phyloP scores from a whole-genome alignment of 1,140 invertebrate species.

The Drosophila lini region DNA sequence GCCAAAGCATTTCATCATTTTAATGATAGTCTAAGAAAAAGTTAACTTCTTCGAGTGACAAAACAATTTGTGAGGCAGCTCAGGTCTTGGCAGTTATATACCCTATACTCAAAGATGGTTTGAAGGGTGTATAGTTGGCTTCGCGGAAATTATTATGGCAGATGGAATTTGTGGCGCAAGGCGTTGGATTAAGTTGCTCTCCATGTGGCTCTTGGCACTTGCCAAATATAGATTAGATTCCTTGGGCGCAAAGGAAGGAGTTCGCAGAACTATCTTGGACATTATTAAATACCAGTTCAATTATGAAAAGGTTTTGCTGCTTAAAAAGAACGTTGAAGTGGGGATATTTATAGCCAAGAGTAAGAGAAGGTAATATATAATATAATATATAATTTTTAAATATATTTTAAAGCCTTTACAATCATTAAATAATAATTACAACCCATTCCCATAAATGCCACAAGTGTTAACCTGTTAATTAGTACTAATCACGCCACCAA shows the following conservation, averaged over 20 bases:
- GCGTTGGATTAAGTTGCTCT: conserved; percentile 47
- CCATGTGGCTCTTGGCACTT: conserved; percentile 1
- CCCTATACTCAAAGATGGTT: conserved; percentile 31
- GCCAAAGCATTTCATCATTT: conserved; percentile 84
- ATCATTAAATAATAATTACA: neutral
- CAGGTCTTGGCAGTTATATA: conserved; percentile 36
- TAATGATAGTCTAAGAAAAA: conserved; percentile 68
- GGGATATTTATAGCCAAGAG: neutral
- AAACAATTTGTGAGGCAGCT: conserved; percentile 59
- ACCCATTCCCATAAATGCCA: neutral
- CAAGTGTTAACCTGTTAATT: conserved; percentile 9
- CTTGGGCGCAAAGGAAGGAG: neutral
- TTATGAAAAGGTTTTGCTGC: neutral
- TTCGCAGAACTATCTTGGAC: conserved; percentile 14
- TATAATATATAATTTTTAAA: too few species aligned
- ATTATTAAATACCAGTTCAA: conserved; percentile 18
- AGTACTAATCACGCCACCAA: neutral
- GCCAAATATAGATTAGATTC: conserved; percentile 32
- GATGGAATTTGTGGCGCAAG: conserved; percentile 28
- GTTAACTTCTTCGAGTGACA: conserved; percentile 51
- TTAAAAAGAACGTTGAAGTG: neutral
- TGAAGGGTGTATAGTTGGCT: conserved; percentile 38
- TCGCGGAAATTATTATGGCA: conserved; percentile 44
- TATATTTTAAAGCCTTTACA: too few species aligned
- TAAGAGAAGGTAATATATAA: neutral